A percentile compares a stretch with the other conserved stretches of the same genome.
Evolutionary conservation across 2,797 vertebrate genomes (phyloP).

Genomic region (Cryptoblepharus egeriae): DNA sequence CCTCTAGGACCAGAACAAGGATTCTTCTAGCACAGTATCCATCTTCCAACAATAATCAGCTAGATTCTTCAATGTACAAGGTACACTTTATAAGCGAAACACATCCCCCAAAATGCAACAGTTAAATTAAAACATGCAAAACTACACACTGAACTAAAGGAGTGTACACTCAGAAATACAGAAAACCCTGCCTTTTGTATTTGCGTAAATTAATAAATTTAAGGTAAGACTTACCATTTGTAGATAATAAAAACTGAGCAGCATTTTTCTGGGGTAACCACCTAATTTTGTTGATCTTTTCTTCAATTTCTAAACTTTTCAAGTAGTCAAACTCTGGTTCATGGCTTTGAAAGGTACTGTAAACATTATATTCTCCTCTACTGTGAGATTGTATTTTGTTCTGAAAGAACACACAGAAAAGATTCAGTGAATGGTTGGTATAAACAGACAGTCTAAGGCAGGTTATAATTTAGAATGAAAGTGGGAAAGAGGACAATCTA

Average conservation of each 20-base stretch:
- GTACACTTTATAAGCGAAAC: background rate
- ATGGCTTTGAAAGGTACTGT: conserved; percentile 99
- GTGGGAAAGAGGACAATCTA: too few relatives aligned
- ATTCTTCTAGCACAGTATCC: too few relatives aligned
- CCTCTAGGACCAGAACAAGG: too few relatives aligned
- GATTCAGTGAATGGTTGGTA: background rate
- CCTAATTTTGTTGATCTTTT: conserved; percentile 99
- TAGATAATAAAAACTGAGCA: conserved; percentile 97
- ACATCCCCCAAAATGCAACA: background rate
- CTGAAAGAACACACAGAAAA: conserved; percentile 81
- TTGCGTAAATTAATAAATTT: too few relatives aligned
- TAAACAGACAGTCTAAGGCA: too few relatives aligned
- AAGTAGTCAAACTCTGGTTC: conserved; percentile 99
- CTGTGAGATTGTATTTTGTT: conserved; percentile 93
- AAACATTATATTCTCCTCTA: conserved; percentile 96
- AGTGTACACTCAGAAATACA: too few relatives aligned
- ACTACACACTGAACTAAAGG: too few relatives aligned
- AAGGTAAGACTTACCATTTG: conserved; percentile 89
- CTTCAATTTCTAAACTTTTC: conserved; percentile 99
- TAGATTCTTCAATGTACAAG: background rate
- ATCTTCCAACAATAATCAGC: too few relatives aligned
- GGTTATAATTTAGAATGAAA: too few relatives aligned
- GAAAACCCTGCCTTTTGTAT: too few relatives aligned
- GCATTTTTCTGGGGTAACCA: conserved; percentile 98
- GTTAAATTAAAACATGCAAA: too few relatives aligned